Evolutionary conservation across 2,797 vertebrate species (phyloP), one percentile per base, ranked within the genome.

Genomic region (Heliangelus exortis): DNA sequence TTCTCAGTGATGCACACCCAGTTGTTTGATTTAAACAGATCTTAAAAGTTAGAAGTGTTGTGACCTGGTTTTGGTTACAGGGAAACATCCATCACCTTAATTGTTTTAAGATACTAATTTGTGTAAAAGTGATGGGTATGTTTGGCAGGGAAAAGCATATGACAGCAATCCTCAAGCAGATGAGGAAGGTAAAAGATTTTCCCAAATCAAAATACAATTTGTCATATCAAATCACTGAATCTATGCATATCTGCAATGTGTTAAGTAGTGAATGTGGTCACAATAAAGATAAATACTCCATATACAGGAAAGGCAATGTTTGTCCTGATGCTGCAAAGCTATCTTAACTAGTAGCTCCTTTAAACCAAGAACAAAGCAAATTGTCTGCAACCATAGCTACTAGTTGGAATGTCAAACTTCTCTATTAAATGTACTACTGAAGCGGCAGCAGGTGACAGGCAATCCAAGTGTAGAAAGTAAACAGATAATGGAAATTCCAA

Each of bases 341-440:
- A 47, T 77, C 87, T 74, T 87, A 72, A 90, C 69, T 92, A 95
- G 36, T 88, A 73, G 29, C 15, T 96, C 58, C 82, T 84, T 84
- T 58, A 93, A 69, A 84, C 69, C 62, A 89, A 92, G 83, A 96
- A 92, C 34, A 94, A 84, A 91, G 50, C 48, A 87, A 74, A 84
- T n/a, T 34, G 50, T 43, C 79, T 82, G 84, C 76, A 92, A 84
- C 61, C 47, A 48, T 58, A 95, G 73, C 75, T 90, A 89, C 84
- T 81, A 75, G 79, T 48, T 90, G 81, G 92, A 91, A 84, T 63
- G 79, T 90, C 87, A 92, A 26, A 87, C 69, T 93, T 92, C 84
- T 95, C 34, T 81, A 51, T 90, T 86, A 78, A 86, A 82, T 59
- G n/a, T 82, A 72, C 57, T 74, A 73, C 0, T 0, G 63, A 82